Percentiles rank a stretch among this genome's conserved stretches.
phyloP scores from a whole-genome alignment of 2,113 vertebrate genomes.

The Glaucomys volans region DNA sequence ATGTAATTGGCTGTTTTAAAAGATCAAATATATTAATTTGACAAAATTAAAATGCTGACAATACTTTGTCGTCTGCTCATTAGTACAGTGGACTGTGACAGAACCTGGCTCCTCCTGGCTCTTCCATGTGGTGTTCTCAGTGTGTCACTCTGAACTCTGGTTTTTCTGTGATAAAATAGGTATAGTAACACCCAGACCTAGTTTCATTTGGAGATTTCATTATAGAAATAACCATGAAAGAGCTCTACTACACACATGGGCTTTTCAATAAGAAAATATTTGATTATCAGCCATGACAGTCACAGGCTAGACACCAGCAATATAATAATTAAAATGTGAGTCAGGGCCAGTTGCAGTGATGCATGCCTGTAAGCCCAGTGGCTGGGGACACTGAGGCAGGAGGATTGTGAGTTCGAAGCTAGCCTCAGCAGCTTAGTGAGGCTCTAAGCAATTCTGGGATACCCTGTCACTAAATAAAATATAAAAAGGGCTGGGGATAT shows the following conservation, averaged over 20 bases:
- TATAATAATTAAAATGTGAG: not conserved
- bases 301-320: not conserved
- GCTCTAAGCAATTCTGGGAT: no score
- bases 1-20: constrained; percentile 10
- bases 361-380: no score
- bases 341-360: no score
- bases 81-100: not conserved
- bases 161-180: not conserved
- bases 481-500: no score
- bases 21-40: not conserved
- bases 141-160: not conserved
- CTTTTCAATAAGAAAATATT: not conserved
- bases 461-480: no score
- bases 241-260: not conserved
- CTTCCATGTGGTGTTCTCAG: not conserved
- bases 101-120: not conserved
- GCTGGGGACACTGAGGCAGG: no score
- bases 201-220: not conserved
- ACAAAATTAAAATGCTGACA: not conserved
- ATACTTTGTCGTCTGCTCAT: not conserved
- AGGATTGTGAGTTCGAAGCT: no score
- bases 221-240: not conserved
- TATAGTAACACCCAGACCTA: not conserved
- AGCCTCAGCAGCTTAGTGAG: no score
- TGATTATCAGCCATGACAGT: not conserved